phyloP scores from a whole-genome alignment of 2,113 vertebrate genomes.

The Rana temporaria region DNA sequence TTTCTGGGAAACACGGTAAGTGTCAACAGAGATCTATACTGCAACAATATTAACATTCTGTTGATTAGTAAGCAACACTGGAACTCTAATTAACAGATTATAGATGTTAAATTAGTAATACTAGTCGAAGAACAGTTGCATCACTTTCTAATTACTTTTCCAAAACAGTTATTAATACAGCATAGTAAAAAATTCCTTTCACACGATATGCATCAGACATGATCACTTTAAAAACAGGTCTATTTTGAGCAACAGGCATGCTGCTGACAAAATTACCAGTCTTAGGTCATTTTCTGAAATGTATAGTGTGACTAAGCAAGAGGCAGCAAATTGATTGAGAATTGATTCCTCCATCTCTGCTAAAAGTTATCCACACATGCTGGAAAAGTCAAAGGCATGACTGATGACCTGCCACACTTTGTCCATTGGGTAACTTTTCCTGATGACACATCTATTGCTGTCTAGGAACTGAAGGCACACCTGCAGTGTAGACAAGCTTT shows the following conservation, averaged over 20 bases:
- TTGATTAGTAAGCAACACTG: too few species aligned
- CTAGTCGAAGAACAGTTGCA: too few species aligned
- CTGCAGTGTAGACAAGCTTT: constrained; percentile 57
- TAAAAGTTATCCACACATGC: constrained; percentile 27
- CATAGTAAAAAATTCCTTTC: background rate
- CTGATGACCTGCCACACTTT: constrained; percentile 50
- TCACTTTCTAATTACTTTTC: too few species aligned
- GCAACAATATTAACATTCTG: too few species aligned
- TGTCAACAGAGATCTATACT: too few species aligned
- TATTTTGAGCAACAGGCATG: background rate
- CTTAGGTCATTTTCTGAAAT: constrained; percentile 14
- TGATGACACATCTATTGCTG: constrained; percentile 53
- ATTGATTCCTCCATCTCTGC: constrained; percentile 46
- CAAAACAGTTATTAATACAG: too few species aligned
- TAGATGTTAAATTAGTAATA: too few species aligned
- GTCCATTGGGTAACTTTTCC: constrained; percentile 57
- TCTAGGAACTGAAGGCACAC: constrained; percentile 53
- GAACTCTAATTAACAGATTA: too few species aligned
- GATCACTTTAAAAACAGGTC: constrained; percentile 1
- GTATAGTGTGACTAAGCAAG: background rate
- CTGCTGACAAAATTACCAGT: constrained; percentile 2
- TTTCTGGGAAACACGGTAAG: too few species aligned
- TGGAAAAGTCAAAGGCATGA: constrained; percentile 50
- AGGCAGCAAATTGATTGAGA: constrained; percentile 44
- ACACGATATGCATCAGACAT: background rate